Evolutionary conservation across 1,140 invertebrate species (phyloP).

Genomic region (Meteorus sp.): DNA sequence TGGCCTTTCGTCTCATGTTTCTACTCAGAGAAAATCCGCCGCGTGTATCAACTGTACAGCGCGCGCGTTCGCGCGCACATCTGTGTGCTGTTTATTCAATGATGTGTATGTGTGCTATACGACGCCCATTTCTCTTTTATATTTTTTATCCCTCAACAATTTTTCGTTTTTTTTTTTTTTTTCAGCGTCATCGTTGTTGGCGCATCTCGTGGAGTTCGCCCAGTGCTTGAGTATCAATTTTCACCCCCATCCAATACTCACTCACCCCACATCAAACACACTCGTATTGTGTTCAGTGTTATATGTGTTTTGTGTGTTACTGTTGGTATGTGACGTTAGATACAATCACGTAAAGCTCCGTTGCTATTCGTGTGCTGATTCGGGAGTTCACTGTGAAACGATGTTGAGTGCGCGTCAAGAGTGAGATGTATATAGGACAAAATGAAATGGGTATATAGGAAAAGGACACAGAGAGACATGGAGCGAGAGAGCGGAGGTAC

Average conservation of each 20-base stretch:
- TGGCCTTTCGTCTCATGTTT: not conserved
- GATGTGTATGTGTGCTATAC: not conserved
- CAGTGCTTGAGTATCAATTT: conserved; percentile 18
- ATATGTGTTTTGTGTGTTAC: not conserved
- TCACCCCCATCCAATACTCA: not conserved
- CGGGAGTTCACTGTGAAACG: not conserved
- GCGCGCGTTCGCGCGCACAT: not conserved
- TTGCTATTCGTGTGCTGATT: conserved; percentile 12
- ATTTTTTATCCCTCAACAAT: too few species aligned
- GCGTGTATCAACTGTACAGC: not conserved
- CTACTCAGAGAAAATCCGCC: not conserved
- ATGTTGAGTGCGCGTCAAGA: not conserved
- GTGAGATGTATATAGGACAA: not conserved
- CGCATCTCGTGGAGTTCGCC: not conserved
- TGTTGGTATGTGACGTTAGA: not conserved
- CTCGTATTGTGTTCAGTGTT: not conserved
- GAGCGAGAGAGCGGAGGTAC: conserved; percentile 9
- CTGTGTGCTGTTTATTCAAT: not conserved
- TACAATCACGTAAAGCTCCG: not conserved
- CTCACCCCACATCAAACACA: not conserved
- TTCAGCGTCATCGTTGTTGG: not conserved
- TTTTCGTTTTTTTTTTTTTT: too few species aligned
- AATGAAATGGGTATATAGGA: not conserved
- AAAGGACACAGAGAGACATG: not conserved
- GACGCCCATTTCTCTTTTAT: not conserved